These are phyloP conservation scores for Leptinotarsa tumamoca DNA, from an alignment of 2,888 invertebrate genomes.

Conservation along the genomic window DNA sequence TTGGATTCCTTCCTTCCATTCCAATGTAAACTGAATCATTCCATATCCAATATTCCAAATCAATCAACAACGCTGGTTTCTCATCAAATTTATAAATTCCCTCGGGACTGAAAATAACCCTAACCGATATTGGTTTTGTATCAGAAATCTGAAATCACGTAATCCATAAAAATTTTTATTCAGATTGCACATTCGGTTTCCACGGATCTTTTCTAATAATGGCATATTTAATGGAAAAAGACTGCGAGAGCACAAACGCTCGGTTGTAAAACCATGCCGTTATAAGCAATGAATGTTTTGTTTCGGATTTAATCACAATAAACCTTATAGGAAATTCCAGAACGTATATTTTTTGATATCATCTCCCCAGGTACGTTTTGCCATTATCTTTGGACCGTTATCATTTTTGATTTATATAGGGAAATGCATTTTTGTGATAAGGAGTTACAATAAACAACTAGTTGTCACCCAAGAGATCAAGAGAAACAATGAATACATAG, in stretches of 20 bases:
- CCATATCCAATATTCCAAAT: not conserved
- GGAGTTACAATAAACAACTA: too few species aligned
- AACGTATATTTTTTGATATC: not conserved
- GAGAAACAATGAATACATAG: too few species aligned
- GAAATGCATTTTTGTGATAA: too few species aligned
- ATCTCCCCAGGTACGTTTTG: not conserved
- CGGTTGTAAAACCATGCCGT: constrained; percentile 7
- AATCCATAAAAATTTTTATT: constrained; percentile 32
- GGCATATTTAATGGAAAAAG: constrained; percentile 21
- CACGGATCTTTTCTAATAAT: constrained; percentile 20
- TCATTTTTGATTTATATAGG: not conserved
- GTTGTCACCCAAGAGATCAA: too few species aligned
- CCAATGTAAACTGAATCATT: not conserved
- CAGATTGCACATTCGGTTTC: constrained; percentile 25
- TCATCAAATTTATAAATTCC: not conserved
- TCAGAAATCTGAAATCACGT: constrained; percentile 26
- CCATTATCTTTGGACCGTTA: not conserved
- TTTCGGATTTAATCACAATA: constrained; percentile 27
- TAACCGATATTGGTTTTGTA: not conserved
- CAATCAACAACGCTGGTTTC: not conserved
- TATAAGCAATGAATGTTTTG: constrained; percentile 21
- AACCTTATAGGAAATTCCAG: not conserved
- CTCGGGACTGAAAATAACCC: not conserved
- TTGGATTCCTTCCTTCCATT: not conserved
- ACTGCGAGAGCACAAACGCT: constrained; percentile 18